A percentile compares a stretch with the other conserved stretches of the same genome.
Evolutionary conservation across 2,113 vertebrate genomes (phyloP).

Genomic region (Scolopax mira): DNA sequence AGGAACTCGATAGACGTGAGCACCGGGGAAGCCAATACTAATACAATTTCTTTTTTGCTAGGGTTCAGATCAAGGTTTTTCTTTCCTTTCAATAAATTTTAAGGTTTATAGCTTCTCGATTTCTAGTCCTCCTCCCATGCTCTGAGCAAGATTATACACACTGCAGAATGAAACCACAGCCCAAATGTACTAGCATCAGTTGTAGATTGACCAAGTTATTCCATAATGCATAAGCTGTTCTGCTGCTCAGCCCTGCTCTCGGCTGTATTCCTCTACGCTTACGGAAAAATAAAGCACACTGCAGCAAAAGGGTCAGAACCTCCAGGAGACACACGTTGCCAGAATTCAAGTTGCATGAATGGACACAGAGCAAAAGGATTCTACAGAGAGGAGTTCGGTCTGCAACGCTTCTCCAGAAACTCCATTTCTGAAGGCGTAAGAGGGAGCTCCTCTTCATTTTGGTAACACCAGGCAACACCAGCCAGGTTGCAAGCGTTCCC

Average conservation of each 20-base stretch:
- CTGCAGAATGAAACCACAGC: background rate
- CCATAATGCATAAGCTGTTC: background rate
- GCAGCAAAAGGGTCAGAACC: background rate
- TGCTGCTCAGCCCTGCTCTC: background rate
- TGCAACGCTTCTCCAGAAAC: background rate
- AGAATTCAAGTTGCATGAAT: background rate
- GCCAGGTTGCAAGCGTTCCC: background rate
- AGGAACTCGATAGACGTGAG: conserved; percentile 11
- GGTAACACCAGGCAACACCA: background rate
- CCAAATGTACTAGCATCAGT: background rate
- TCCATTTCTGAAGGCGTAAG: background rate
- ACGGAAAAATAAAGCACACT: background rate
- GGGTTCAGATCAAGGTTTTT: conserved; percentile 39
- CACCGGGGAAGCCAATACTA: conserved; percentile 23
- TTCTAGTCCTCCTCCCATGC: background rate
- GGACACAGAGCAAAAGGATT: background rate
- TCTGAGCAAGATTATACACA: background rate
- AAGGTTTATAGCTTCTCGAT: background rate
- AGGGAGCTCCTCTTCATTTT: background rate
- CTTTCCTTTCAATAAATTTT: conserved; percentile 28
- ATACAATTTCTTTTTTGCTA: conserved; percentile 1
- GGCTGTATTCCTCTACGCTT: background rate
- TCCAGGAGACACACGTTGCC: background rate
- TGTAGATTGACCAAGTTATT: background rate
- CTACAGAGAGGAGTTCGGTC: background rate